Evolutionary conservation across 2,888 invertebrate genomes (phyloP).

Genomic region (Papilio gigon): DNA sequence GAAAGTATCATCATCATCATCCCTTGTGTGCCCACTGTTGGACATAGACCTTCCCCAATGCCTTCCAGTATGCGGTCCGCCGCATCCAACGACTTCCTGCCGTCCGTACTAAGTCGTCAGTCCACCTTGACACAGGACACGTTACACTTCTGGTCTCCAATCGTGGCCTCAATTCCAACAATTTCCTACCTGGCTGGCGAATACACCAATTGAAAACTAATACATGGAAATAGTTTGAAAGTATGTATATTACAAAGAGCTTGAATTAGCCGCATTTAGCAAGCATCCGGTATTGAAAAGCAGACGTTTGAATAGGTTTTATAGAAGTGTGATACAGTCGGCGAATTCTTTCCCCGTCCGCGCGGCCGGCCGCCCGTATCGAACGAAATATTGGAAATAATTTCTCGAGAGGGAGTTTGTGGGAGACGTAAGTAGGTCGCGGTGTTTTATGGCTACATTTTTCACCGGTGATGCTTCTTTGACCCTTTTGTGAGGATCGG

Average conservation of each 20-base stretch:
- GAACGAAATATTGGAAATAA: conserved; percentile 66
- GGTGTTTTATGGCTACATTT: conserved; percentile 62
- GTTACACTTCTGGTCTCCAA: too few relatives aligned
- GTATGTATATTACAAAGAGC: conserved; percentile 29
- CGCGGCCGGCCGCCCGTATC: conserved; percentile 57
- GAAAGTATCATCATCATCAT: too few relatives aligned
- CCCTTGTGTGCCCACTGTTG: too few relatives aligned
- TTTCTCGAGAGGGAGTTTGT: conserved; percentile 65
- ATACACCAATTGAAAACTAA: background rate
- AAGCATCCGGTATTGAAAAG: conserved; percentile 52
- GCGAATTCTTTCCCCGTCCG: conserved; percentile 66
- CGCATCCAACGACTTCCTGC: too few relatives aligned
- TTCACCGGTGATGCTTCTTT: conserved; percentile 49
- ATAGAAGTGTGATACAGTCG: conserved; percentile 57
- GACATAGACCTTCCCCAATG: too few relatives aligned
- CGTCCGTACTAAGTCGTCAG: too few relatives aligned
- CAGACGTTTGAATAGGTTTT: conserved; percentile 55
- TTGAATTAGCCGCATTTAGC: conserved; percentile 41
- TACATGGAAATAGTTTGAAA: background rate
- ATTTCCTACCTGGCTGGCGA: too few relatives aligned
- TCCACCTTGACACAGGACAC: too few relatives aligned
- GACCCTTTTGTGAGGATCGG: conserved; percentile 47
- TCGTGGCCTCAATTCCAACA: too few relatives aligned
- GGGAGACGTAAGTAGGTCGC: conserved; percentile 70
- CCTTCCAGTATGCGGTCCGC: too few relatives aligned